A percentile compares a stretch with the other conserved stretches of the same genome.
Evolutionary conservation across 2,113 vertebrate genomes (phyloP).

Genomic region (Phalacrocorax brasilianus): DNA sequence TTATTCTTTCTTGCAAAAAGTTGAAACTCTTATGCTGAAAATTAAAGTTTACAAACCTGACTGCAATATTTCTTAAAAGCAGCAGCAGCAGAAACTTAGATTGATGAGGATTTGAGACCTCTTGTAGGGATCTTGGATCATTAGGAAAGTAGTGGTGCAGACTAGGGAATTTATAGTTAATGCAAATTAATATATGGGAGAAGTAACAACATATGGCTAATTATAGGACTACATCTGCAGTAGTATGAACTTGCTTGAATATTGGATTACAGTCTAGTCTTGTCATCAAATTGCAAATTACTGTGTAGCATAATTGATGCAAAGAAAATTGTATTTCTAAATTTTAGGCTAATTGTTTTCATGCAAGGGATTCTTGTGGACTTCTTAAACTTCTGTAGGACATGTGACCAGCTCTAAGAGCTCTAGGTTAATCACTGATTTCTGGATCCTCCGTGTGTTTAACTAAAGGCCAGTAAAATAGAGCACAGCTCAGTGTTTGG

Average conservation of each 20-base stretch:
- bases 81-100: neutral
- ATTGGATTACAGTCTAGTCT: neutral
- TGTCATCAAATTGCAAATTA: slow-evolving; percentile 22
- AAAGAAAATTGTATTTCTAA: neutral
- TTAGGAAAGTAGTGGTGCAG: neutral
- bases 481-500: neutral
- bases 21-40: neutral
- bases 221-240: slow-evolving; percentile 38
- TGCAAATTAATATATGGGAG: slow-evolving; percentile 8
- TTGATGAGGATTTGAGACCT: neutral
- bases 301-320: neutral
- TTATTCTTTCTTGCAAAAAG: neutral
- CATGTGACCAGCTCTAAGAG: neutral
- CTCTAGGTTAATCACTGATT: neutral
- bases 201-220: slow-evolving; percentile 39
- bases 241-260: slow-evolving; percentile 2
- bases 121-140: neutral
- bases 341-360: neutral
- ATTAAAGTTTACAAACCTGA: neutral
- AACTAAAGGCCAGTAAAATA: neutral
- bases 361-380: neutral
- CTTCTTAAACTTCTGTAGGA: neutral
- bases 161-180: neutral
- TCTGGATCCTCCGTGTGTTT: neutral
- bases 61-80: neutral